Base-by-base conservation (phyloP, 1,140 invertebrate genomes). In the Hormaphis cornu region DNA sequence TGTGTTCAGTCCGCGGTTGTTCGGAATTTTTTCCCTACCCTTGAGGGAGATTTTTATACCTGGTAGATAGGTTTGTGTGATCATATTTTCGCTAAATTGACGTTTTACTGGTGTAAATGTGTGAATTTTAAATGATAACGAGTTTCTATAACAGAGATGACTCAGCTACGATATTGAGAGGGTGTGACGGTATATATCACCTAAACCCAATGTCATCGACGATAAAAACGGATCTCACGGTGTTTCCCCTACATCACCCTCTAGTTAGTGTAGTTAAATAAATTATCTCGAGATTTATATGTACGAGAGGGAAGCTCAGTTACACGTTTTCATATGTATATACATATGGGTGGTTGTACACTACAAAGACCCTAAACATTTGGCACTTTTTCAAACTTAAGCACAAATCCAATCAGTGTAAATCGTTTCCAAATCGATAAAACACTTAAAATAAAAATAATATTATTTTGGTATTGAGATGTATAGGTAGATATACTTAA, bases 211-310 rank as follows among this genome's bases (percentile, higher is more conserved):
- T 58, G 35, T 58, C 54, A 37, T 58, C 42, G 44, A 24, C 61
- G 44, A 66, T 66, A 66, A 66, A 61, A 66, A 66, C 44, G 18
- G 61, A 66, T 50, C 42, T 58, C 54, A 35, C 20, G 33, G 54
- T 26, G 20, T 40, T 58, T 18, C 54, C 44, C 18, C 42, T 33
- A 33, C 42, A 30, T 35, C 61, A 48, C 61, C 61, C 40, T 48
- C 61, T 22, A 46, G 42, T 33, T 46, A 14, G 18, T 3, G 28
- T 20, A 48, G 61, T 66, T 66, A 66, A 66, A 66, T 66, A 66
- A 35, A 66, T 66, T 66, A 66, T 50, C 61, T 33, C 28, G 42
- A 63, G 59, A 63, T 63, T 63, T 63, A 61, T 61, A 61, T 44
- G 12, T 37, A 37, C 33, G 20, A 56, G 53, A 56, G 53, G 53